phyloP scores from a whole-genome alignment of 2,113 vertebrate species.

The Melierax canorus region DNA sequence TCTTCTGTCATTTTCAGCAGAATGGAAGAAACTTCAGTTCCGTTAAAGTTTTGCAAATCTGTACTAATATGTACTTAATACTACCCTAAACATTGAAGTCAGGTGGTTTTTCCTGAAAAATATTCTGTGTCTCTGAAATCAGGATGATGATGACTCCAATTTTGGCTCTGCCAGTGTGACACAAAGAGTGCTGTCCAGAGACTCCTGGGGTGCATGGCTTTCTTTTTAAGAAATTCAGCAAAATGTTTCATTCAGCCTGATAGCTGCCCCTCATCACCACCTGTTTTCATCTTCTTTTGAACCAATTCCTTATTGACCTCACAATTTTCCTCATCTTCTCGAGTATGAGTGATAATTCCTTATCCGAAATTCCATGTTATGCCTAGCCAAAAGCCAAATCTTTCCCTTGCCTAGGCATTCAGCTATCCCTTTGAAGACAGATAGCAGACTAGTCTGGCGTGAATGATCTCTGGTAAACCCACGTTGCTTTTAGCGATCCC shows the following conservation, averaged over 20 bases:
- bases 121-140: neutral
- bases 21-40: neutral
- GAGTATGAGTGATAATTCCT: neutral
- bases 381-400: neutral
- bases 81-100: neutral
- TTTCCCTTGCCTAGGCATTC: neutral
- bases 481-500: neutral
- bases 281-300: neutral
- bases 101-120: neutral
- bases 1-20: neutral
- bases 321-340: neutral
- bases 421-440: neutral
- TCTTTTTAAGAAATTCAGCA: neutral
- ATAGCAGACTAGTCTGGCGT: neutral
- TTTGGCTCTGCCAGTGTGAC: neutral
- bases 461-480: neutral
- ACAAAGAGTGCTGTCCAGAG: neutral
- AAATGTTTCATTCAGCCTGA: neutral
- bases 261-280: neutral
- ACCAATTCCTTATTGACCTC: neutral
- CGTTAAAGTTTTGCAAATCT: neutral
- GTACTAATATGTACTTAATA: neutral
- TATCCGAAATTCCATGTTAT: neutral
- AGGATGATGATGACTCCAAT: neutral
- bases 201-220: neutral